A percentile compares a stretch with the other conserved stretches of the same genome.
These are phyloP conservation scores for Synanceia verrucosa DNA, from an alignment of 2,797 vertebrate genomes.

Conservation along the genomic window DNA sequence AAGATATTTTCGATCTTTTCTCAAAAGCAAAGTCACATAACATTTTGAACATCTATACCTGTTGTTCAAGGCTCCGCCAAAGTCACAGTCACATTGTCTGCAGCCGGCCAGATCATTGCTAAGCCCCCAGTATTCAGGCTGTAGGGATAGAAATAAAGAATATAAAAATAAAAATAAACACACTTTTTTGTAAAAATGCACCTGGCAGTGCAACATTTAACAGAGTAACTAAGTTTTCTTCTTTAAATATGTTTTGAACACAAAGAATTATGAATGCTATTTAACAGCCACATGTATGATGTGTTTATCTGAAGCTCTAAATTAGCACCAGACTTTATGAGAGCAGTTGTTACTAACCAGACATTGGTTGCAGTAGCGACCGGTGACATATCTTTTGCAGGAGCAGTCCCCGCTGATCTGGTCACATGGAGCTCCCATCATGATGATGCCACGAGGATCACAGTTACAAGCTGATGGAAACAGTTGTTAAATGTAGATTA, in stretches of 20 bases:
- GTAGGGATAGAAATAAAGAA: conserved; percentile 25
- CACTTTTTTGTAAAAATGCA: too few relatives aligned
- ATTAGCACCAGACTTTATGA: background rate
- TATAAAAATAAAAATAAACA: too few relatives aligned
- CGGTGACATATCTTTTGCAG: conserved; percentile 90
- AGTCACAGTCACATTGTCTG: conserved; percentile 88
- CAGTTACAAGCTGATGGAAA: conserved; percentile 85
- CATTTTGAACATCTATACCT: conserved; percentile 69
- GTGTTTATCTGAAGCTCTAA: background rate
- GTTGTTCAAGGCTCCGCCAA: conserved; percentile 88
- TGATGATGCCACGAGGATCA: conserved; percentile 83
- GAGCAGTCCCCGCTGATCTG: conserved; percentile 89
- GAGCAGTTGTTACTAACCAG: conserved; percentile 79
- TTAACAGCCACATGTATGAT: background rate
- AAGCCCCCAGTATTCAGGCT: conserved; percentile 92
- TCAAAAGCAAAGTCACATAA: background rate
- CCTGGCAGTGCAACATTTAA: too few relatives aligned
- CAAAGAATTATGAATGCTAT: background rate
- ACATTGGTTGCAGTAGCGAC: conserved; percentile 87
- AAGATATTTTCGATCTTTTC: background rate
- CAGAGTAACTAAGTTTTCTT: too few relatives aligned
- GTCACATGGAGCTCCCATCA: conserved; percentile 84
- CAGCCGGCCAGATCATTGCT: conserved; percentile 87
- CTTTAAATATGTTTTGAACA: too few relatives aligned
- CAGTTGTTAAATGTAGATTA: background rate